phyloP scores from a whole-genome alignment of 2,888 invertebrate genomes.

The Baronia brevicornis region DNA sequence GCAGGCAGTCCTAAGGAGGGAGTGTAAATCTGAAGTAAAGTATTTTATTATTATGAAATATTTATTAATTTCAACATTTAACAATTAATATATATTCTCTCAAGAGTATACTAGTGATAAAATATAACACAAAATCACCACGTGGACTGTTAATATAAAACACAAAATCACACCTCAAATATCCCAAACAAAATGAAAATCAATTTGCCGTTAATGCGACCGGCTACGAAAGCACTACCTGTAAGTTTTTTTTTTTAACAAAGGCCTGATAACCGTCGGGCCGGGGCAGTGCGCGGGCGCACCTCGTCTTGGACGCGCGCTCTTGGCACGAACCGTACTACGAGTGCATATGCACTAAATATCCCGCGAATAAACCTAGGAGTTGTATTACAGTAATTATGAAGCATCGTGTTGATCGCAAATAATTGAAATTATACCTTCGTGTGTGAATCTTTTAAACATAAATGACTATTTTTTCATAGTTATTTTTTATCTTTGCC shows the following conservation, averaged over 20 bases:
- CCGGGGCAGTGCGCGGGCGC: constrained; percentile 57
- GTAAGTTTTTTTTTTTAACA: constrained; percentile 48
- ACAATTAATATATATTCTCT: too few relatives aligned
- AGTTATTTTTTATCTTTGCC: too few relatives aligned
- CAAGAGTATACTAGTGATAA: too few relatives aligned
- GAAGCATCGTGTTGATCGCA: too few relatives aligned
- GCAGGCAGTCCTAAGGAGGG: too few relatives aligned
- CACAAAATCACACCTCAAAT: constrained; percentile 20
- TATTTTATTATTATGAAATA: too few relatives aligned
- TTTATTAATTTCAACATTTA: too few relatives aligned
- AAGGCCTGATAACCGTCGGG: constrained; percentile 49
- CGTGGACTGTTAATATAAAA: constrained; percentile 17
- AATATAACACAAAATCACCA: constrained; percentile 18
- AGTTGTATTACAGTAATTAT: too few relatives aligned
- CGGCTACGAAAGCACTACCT: constrained; percentile 23
- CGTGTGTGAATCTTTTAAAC: too few relatives aligned
- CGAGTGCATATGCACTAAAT: constrained; percentile 3
- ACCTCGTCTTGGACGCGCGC: constrained; percentile 50
- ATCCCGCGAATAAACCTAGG: neutral
- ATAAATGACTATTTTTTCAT: too few relatives aligned
- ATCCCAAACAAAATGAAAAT: constrained; percentile 25
- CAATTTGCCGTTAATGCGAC: constrained; percentile 26
- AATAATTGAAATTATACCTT: too few relatives aligned
- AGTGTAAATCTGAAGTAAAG: too few relatives aligned
- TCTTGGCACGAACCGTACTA: constrained; percentile 15